A percentile compares a stretch with the other conserved stretches of the same genome.
These are phyloP conservation scores for Pangasius sanitwongsei DNA, from an alignment of 2,797 vertebrate species.

Conservation along the genomic window DNA sequence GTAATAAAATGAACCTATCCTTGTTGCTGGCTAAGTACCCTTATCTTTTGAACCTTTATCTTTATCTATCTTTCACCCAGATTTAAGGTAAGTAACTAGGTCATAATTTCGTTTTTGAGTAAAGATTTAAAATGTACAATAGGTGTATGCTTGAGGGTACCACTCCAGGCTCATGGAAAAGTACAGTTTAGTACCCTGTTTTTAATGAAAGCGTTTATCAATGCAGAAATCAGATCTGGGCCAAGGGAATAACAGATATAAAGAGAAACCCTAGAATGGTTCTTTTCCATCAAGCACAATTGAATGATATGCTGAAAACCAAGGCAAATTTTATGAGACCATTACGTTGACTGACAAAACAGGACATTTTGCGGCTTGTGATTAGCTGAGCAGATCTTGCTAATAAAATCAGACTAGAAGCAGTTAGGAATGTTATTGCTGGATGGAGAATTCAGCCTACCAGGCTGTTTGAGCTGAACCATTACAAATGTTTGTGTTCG, in stretches of 20 bases:
- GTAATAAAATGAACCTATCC: not conserved
- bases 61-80: not conserved
- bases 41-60: not conserved
- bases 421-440: conserved; percentile 36
- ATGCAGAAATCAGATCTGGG: conserved; percentile 22
- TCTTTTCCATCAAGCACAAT: not conserved
- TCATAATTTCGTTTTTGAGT: not conserved
- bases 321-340: conserved; percentile 10
- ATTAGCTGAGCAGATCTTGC: conserved; percentile 31
- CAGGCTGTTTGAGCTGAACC: conserved; percentile 11
- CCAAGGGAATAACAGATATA: not conserved
- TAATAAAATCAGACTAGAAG: conserved; percentile 33
- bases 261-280: conserved; percentile 6
- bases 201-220: not conserved
- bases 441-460: not conserved
- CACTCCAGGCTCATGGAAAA: not conserved
- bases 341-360: conserved; percentile 20
- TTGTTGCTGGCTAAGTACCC: not conserved
- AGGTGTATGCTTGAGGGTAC: not conserved
- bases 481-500: conserved; percentile 14
- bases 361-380: conserved; percentile 10
- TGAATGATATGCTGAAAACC: conserved; percentile 10
- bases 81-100: not conserved
- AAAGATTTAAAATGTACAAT: not conserved
- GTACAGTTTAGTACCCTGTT: not conserved